Evolutionary conservation across 2,797 vertebrate genomes (phyloP), one percentile per base, ranked within the genome.

Genomic region (Austrolebias charrua): DNA sequence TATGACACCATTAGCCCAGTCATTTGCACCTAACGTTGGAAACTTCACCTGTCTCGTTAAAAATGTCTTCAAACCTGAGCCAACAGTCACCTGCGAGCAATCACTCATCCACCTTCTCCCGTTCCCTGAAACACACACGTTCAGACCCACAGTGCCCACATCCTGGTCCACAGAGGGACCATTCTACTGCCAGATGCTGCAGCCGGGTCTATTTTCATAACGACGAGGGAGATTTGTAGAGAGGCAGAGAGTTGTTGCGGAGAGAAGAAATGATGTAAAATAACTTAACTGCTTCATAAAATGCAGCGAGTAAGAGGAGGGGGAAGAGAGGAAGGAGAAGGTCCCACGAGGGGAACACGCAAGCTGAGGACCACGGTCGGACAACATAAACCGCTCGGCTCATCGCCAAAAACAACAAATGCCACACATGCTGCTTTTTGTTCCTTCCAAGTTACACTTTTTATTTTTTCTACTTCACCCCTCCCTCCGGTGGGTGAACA

Each of bases 201-300:
- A 75, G 80, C 73, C 13, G 64, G 69, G 60, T 44, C 85, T 87
- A 58, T 87, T 92, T 91, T 88, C 76, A 65, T 82, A 88, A 88
- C 85, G 88, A 88, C 81, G 78, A 79, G 85, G 70, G 76, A 86
- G 85, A 83, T 88, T 83, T 84, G 81, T 66, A 71, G 81, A 56
- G 53, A 54, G 56, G 66, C 62, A 68, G 31, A 12, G 53, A 60
- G 69, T 19, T 67, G 79, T 79, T 89, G 76, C 75, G 73, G 71
- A 79, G 76, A 64, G 86, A 11, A 86, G 83, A 88, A 86, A 88
- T 85, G 85, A 90, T 91, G 88, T 89, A 86, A 90, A 90, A 89
- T 84, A 90, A 87, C 73, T 88, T 83, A 84, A 89, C 81, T 84
- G 84, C 82, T 81, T 86, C 81, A 79, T 88, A 80, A 89, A 87